Conservation (phyloP, 2,113 vertebrate genomes). For the Pavo muticus region DNA sequence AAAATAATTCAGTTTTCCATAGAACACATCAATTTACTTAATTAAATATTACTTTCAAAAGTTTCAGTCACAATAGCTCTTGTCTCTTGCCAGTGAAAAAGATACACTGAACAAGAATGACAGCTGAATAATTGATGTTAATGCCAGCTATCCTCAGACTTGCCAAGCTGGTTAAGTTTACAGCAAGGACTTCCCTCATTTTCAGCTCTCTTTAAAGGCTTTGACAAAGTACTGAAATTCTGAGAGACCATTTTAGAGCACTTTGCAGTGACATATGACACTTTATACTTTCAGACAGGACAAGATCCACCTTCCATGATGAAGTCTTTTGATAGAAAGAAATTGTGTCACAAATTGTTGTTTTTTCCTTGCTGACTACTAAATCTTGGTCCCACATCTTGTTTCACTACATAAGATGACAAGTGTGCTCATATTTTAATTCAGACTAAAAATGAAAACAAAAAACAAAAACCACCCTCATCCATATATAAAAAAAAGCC, state of each 20-base stretch:
- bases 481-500: not conserved
- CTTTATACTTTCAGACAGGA: not conserved
- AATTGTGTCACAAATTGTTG: not conserved
- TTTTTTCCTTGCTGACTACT: not conserved
- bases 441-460: not conserved
- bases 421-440: not conserved
- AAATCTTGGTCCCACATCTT: not conserved
- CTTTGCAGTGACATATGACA: not conserved
- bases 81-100: slow-evolving; percentile 59
- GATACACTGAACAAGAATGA: slow-evolving; percentile 56
- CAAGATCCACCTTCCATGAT: not conserved
- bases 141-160: slow-evolving; percentile 25
- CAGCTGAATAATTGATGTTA: slow-evolving; percentile 68
- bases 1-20: slow-evolving; percentile 42
- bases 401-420: not conserved
- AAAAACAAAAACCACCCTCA: not conserved
- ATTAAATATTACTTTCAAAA: slow-evolving; percentile 69
- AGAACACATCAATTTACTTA: slow-evolving; percentile 44
- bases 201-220: slow-evolving; percentile 49
- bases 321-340: not conserved
- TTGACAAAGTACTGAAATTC: slow-evolving; percentile 15
- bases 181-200: slow-evolving; percentile 15
- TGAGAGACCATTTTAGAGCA: not conserved
- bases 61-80: slow-evolving; percentile 60
- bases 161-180: slow-evolving; percentile 43